A percentile compares a stretch with the other conserved stretches of the same genome.
phyloP scores from a whole-genome alignment of 2,888 invertebrate genomes.

The Eledone cirrhosa region DNA sequence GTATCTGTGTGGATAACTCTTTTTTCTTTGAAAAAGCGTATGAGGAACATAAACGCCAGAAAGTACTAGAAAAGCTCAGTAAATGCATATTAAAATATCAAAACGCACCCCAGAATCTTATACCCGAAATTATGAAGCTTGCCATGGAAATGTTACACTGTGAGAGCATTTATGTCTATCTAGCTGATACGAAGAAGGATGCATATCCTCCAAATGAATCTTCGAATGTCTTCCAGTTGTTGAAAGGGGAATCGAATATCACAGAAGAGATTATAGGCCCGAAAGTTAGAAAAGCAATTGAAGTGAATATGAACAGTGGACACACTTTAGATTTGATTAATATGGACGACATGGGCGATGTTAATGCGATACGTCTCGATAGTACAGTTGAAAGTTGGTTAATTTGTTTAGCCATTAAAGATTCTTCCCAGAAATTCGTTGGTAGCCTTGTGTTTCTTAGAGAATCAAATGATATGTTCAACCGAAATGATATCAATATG shows the following conservation, averaged over 20 bases:
- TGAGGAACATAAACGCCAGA: conserved; percentile 88
- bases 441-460: conserved; percentile 93
- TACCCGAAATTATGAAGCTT: conserved; percentile 94
- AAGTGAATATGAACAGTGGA: no score
- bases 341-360: not conserved
- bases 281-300: no score
- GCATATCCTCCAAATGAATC: no score
- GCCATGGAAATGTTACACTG: conserved; percentile 89
- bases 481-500: conserved; percentile 88
- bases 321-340: not conserved
- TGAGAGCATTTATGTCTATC: conserved; percentile 87
- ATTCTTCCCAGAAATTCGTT: conserved; percentile 86
- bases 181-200: conserved; percentile 50
- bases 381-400: conserved; percentile 71
- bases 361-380: not conserved
- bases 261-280: no score
- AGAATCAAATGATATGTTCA: conserved; percentile 87
- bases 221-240: no score
- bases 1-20: conserved; percentile 93
- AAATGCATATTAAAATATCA: conserved; percentile 94
- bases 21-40: conserved; percentile 94
- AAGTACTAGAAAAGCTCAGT: conserved; percentile 85
- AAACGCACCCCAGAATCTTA: conserved; percentile 88
- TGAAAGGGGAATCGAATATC: no score
- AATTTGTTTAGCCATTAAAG: conserved; percentile 91